phyloP scores from a whole-genome alignment of 1,140 invertebrate species.

The Ganaspis sp. region DNA sequence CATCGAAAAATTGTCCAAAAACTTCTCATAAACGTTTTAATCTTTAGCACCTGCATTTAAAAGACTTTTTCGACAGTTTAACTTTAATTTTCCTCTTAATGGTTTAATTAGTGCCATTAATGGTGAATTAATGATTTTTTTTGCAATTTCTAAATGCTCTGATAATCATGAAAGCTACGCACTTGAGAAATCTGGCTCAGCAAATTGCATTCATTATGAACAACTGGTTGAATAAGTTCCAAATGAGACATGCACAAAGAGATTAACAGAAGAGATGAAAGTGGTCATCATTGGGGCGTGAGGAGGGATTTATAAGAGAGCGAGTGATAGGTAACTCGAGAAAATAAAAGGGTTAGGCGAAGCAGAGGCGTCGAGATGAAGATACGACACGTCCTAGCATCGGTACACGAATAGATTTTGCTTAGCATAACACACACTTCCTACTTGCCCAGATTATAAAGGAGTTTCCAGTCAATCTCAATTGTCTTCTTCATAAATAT shows the following conservation, averaged over 20 bases:
- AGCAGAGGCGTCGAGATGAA: conserved; percentile 24
- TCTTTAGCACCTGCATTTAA: no score
- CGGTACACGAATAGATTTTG: conserved; percentile 4
- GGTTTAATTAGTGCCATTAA: not conserved
- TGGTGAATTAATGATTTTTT: not conserved
- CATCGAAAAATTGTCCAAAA: no score
- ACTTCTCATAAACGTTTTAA: no score
- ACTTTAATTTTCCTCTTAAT: not conserved
- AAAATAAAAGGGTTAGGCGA: conserved; percentile 16
- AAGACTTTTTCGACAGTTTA: not conserved
- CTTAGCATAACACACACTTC: not conserved
- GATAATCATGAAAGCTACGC: not conserved
- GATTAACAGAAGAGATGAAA: conserved; percentile 25
- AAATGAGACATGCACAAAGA: conserved; percentile 26
- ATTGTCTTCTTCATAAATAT: not conserved
- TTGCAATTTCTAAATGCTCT: not conserved
- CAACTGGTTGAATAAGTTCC: conserved; percentile 16
- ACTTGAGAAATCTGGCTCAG: conserved; percentile 19
- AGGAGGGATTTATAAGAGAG: not conserved
- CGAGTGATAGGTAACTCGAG: conserved; percentile 24
- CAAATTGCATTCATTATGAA: conserved; percentile 21
- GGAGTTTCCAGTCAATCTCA: not conserved
- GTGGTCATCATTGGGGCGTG: conserved; percentile 17
- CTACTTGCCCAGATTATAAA: conserved; percentile 6
- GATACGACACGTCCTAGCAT: conserved; percentile 17